Percentiles rank a stretch among this genome's conserved stretches.
These are phyloP conservation scores for Rhynchophorus ferrugineus DNA, from an alignment of 1,140 invertebrate genomes.

Conservation along the genomic window DNA sequence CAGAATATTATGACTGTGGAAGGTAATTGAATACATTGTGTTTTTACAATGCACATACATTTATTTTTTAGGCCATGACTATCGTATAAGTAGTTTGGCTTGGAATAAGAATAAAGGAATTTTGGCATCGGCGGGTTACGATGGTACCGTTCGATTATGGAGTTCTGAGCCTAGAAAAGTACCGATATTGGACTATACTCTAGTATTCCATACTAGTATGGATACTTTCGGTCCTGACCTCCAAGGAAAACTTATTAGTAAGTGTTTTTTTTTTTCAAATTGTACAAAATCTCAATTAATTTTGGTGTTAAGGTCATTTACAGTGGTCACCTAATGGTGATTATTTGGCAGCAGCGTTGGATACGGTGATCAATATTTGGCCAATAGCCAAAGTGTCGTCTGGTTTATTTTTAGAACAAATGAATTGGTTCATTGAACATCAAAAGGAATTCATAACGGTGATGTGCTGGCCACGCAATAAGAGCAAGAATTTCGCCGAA, in stretches of 20 bases:
- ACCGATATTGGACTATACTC: constrained; percentile 47
- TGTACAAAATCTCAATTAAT: background rate
- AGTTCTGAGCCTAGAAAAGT: constrained; percentile 40
- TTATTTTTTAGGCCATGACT: constrained; percentile 42
- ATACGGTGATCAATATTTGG: constrained; percentile 55
- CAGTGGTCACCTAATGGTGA: constrained; percentile 49
- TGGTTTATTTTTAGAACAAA: no score
- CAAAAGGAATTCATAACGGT: constrained; percentile 46
- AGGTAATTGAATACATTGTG: constrained; percentile 32
- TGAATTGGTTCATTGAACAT: constrained; percentile 39
- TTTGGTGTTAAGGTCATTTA: constrained; percentile 37
- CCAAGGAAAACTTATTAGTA: constrained; percentile 45
- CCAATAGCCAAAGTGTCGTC: constrained; percentile 22
- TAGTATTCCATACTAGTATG: constrained; percentile 51
- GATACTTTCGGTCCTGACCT: constrained; percentile 47
- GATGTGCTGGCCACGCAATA: constrained; percentile 44
- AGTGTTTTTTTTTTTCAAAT: background rate
- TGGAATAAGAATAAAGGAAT: constrained; percentile 43
- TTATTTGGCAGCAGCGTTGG: constrained; percentile 50
- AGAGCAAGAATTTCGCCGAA: constrained; percentile 32
- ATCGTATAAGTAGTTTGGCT: constrained; percentile 39
- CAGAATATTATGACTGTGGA: constrained; percentile 43
- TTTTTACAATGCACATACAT: background rate
- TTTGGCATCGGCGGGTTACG: constrained; percentile 53
- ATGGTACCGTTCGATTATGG: constrained; percentile 61